These are phyloP conservation scores for Falcaria lacertinaria DNA, from an alignment of 2,888 invertebrate species.

Conservation along the genomic window DNA sequence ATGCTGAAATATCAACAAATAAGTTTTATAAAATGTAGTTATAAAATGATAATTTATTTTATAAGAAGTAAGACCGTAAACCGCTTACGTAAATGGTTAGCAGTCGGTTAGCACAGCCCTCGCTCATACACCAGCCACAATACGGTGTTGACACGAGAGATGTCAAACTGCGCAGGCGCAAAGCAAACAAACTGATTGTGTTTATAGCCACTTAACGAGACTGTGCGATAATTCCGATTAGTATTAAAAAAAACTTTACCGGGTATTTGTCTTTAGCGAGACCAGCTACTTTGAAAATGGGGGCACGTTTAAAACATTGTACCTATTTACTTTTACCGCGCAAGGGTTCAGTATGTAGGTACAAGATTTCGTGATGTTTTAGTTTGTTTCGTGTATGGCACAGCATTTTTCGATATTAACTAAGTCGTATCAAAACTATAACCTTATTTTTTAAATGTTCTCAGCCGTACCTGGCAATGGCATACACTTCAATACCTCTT, in stretches of 20 bases:
- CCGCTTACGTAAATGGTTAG: slow-evolving; percentile 63
- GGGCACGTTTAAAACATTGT: slow-evolving; percentile 24
- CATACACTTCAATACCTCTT: too few relatives aligned
- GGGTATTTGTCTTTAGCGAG: slow-evolving; percentile 62
- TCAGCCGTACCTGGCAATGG: too few relatives aligned
- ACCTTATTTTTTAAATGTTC: too few relatives aligned
- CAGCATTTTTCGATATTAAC: too few relatives aligned
- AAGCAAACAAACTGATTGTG: slow-evolving; percentile 71
- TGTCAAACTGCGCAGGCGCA: slow-evolving; percentile 66
- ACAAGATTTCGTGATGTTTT: too few relatives aligned
- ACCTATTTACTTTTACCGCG: neutral
- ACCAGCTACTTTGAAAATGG: slow-evolving; percentile 69
- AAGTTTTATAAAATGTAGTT: neutral
- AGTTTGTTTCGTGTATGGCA: slow-evolving; percentile 5
- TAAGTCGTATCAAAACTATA: too few relatives aligned
- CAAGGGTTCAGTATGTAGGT: neutral
- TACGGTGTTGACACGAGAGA: slow-evolving; percentile 56
- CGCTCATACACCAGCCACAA: slow-evolving; percentile 54
- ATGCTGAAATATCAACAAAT: neutral
- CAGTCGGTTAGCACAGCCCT: slow-evolving; percentile 60
- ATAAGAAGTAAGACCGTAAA: slow-evolving; percentile 27
- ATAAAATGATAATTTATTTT: slow-evolving; percentile 10
- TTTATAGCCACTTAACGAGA: slow-evolving; percentile 78
- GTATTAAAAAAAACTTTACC: slow-evolving; percentile 65
- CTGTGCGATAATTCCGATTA: slow-evolving; percentile 73